Evolutionary conservation across 2,797 vertebrate genomes (phyloP), one percentile per base, ranked within the genome.

Genomic region (Urophycis tenuis): DNA sequence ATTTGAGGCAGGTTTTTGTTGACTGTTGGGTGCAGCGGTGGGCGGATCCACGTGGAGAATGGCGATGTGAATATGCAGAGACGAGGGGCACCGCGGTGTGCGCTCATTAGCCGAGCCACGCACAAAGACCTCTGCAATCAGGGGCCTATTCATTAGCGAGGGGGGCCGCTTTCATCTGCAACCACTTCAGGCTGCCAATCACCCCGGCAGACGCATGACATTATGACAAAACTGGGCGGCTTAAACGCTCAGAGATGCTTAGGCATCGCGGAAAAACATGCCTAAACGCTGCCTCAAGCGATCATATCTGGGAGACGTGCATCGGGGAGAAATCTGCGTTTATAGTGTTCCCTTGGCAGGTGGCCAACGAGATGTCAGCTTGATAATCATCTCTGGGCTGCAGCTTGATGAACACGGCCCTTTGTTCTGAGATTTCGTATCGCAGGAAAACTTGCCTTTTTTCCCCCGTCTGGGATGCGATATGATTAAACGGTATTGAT

Each of bases 151-250:
- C 90, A 92, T 91, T 91, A 90, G 85, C 89, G 86, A 83, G 83
- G 89, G 89, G 82, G 33, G 83, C 87, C 83, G 82, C 88, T 91
- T 90, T 92, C 91, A 92, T 92, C 90, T 92, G 91, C 78, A 90
- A 91, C 87, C 87, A 91, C 90, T 92, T 89, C 80, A 86, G 76
- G 83, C 87, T 92, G 91, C 90, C 91, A 92, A 89, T 92, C 90
- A 91, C 78, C 11, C 6, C 80, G 81, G 88, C 81, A 78, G 83
- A 88, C 83, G 86, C 85, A 88, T 88, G 85, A 86, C 89, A 90
- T 88, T 85, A 89, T 88, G 91, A 90, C 89, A 90, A 87, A 90
- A 88, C 83, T 75, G 75, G 85, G 83, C 71, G 73, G 85, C 83
- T 90, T 86, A 85, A 85, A 83, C n/a, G 83, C 87, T 85, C 74